A percentile compares a stretch with the other conserved stretches of the same genome.
Conservation (phyloP, 2,113 vertebrate genomes). For the Theropithecus gelada region DNA sequence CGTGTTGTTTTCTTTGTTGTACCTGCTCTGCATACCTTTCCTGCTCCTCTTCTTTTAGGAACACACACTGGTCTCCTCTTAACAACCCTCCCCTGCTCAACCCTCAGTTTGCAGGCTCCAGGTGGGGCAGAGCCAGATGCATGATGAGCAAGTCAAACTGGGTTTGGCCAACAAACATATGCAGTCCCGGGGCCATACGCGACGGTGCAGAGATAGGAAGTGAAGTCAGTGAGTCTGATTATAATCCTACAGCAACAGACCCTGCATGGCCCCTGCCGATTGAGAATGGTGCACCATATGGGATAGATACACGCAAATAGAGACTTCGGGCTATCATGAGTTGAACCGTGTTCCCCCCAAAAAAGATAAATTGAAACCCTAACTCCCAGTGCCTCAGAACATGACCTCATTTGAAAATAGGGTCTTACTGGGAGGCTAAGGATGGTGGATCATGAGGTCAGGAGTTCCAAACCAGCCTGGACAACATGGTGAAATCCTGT, state of each 20-base stretch:
- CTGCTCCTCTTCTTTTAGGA: background rate
- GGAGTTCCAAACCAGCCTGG: too few species aligned
- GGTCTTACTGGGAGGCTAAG: too few species aligned
- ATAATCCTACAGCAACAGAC: background rate
- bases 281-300: accelerated
- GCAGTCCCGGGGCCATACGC: accelerated
- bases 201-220: background rate
- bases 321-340: background rate
- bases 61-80: background rate
- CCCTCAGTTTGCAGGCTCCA: too few species aligned
- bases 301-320: background rate
- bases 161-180: background rate
- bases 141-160: background rate
- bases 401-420: background rate
- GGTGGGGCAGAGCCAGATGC: accelerated
- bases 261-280: background rate
- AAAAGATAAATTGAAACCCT: background rate
- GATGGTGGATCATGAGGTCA: too few species aligned
- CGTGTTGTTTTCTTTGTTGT: too few species aligned
- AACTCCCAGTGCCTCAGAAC: background rate
- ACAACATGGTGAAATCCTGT: too few species aligned
- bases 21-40: accelerated
- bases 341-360: background rate
- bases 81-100: accelerated
- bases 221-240: background rate